Conservation (phyloP, 2,888 invertebrate genomes). For the Tetanocera ferruginea region DNA sequence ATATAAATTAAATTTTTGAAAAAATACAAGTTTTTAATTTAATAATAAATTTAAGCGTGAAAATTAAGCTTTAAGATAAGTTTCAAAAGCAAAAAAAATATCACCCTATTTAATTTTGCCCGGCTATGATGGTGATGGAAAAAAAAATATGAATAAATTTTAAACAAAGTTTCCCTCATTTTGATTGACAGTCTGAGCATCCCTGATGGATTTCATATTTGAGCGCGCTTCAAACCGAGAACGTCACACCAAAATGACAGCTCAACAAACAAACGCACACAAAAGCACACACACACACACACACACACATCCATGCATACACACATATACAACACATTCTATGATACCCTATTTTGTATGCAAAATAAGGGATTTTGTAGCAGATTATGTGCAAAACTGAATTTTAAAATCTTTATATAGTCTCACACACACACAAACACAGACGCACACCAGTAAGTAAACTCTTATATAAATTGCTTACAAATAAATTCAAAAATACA, state of each 20-base stretch:
- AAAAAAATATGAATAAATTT: conserved; percentile 5
- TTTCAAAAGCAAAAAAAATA: neutral
- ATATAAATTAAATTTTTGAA: too few relatives aligned
- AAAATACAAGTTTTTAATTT: too few relatives aligned
- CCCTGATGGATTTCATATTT: conserved; percentile 69
- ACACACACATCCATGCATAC: neutral
- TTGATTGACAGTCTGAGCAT: conserved; percentile 69
- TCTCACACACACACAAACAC: neutral
- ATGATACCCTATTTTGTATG: neutral
- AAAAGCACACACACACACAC: conserved; percentile 5
- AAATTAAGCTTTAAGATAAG: neutral
- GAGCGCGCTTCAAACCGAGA: conserved; percentile 47
- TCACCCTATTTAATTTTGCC: neutral
- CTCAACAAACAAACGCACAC: conserved; percentile 7
- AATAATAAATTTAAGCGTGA: too few relatives aligned
- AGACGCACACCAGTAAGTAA: neutral
- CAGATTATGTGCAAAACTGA: conserved; percentile 25
- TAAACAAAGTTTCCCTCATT: conserved; percentile 62
- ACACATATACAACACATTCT: neutral
- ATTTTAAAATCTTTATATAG: conserved; percentile 25
- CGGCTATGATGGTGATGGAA: neutral
- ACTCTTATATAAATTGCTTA: neutral
- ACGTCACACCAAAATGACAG: conserved; percentile 34
- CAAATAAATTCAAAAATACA: neutral
- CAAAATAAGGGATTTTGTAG: conserved; percentile 11